Evolutionary conservation across 2,113 vertebrate species (phyloP), one percentile per base, ranked within the genome.

Genomic region (Entomyzon cyanotis): DNA sequence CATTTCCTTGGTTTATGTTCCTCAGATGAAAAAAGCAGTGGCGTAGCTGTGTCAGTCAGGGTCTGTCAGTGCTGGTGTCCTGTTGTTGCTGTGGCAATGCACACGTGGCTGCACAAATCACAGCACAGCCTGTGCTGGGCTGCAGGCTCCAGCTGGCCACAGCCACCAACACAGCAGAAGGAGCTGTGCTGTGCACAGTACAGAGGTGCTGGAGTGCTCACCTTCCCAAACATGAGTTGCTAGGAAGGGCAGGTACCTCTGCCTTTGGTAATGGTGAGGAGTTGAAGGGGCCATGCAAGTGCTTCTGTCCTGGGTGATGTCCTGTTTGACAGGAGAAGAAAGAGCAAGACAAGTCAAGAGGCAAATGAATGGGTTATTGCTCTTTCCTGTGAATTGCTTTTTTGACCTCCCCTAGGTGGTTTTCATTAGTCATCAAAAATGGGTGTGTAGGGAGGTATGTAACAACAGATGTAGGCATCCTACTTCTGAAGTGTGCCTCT

Each of bases 381-480:
- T 50, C 20, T 86, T 73, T 69, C 5, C 5, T 41, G 3, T 11
- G 18, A 73, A 71, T n/a, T 53, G 27, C 8, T 44, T 4, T 42
- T 79, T 44, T 2, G 2, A 42, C 50, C 12, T 60, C 37, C 27
- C n/a, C 5, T 52, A 1, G 8, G 14, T 81, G 37, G 7, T 31
- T 76, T 41, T 80, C 41, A 9, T 59, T 83, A 73, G 30, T 25
- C 0, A 0, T 47, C 35, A 58, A 30, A 83, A 91, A 47, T 6
- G 18, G 12, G 0, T 52, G 2, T 31, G 3, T 10, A 35, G 81
- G 24, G 37, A 60, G 25, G 27, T 0, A 1, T 30, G 1, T 6
- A 74, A 20, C 20, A 79, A 10, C 17, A 80, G 59, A 44, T 1
- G 4, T 16, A 16, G n/a, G 8, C n/a, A 18, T 69, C 8, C 27